Conservation (phyloP, 2,888 invertebrate genomes). For the Atherix ibis region DNA sequence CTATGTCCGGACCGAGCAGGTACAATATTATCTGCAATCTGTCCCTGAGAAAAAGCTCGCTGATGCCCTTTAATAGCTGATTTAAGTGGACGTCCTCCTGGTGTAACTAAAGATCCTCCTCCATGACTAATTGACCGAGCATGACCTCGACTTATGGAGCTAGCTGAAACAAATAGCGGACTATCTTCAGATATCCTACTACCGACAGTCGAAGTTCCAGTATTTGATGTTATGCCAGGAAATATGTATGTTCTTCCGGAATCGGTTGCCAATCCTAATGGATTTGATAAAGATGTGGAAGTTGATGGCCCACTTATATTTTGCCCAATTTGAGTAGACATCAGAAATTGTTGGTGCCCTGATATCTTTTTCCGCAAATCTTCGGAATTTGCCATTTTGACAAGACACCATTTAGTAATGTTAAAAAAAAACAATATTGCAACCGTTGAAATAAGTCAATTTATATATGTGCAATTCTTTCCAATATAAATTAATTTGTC, state of each 20-base stretch:
- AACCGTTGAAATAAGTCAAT: too few relatives aligned
- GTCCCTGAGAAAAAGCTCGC: slow-evolving; percentile 74
- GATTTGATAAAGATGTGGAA: slow-evolving; percentile 1
- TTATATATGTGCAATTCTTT: too few relatives aligned
- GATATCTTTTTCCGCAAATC: slow-evolving; percentile 32
- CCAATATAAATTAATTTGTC: too few relatives aligned
- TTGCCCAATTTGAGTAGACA: too few relatives aligned
- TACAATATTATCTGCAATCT: slow-evolving; percentile 43
- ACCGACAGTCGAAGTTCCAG: slow-evolving; percentile 15
- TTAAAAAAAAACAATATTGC: too few relatives aligned
- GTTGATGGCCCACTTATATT: slow-evolving; percentile 5
- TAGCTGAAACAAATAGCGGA: slow-evolving; percentile 11
- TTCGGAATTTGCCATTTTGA: slow-evolving; percentile 31
- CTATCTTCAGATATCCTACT: slow-evolving; percentile 13
- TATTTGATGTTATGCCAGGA: slow-evolving; percentile 17
- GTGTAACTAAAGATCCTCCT: slow-evolving; percentile 40
- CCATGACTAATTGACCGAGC: slow-evolving; percentile 76
- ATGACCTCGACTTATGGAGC: slow-evolving; percentile 38
- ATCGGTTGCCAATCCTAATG: slow-evolving; percentile 13
- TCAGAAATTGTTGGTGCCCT: too few relatives aligned
- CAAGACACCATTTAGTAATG: slow-evolving; percentile 25
- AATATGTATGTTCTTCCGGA: slow-evolving; percentile 31
- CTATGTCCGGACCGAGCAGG: slow-evolving; percentile 48
- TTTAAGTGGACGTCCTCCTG: slow-evolving; percentile 50
- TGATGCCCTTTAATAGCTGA: slow-evolving; percentile 60